Evolutionary conservation across 2,888 invertebrate species (phyloP), one percentile per base, ranked within the genome.

Genomic region (Parnassius apollo): DNA sequence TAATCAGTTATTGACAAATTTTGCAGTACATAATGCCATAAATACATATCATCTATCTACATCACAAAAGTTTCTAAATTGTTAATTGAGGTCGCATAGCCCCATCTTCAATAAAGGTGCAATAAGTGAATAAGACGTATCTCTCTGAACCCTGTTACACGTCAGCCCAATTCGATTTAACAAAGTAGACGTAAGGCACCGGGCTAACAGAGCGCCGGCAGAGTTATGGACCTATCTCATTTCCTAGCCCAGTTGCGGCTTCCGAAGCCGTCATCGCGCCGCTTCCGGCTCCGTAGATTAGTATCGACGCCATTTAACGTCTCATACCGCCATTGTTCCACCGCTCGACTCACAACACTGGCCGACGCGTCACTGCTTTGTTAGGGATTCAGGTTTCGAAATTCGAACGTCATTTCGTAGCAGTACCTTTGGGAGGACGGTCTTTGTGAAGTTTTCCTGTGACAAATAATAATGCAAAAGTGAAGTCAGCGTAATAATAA

Each of bases 191-290:
- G 74, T 69, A 73, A 75, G 72, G 71, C 71, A 76, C 76, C 75
- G 76, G 74, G 74, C 70, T 59, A 61, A 71, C 80, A 80, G 72
- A 80, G 76, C 49, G 77, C 75, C 74, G 74, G 75, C 75, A 80
- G 77, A 84, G 85, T 81, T 86, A 82, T 80, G 82, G 83, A 85
- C 81, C 88, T 91, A 91, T 91, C 91, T 91, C 91, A 91, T 91
- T 91, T 91, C 91, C 91, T 89, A 91, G 87, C 89, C 87, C 90
- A 88, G 90, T 89, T 86, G 88, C 78, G 83, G 87, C 75, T 88
- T 90, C 90, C 89, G 90, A 86, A 81, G 78, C 84, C 85, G 89
- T 88, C 85, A 86, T 78, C 80, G 78, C 53, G 80, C 78, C 82
- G 78, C 83, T 82, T 91, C 91, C 91, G 90, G 89, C 90, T 90